A percentile compares a stretch with the other conserved stretches of the same genome.
Conservation (phyloP, 2,797 vertebrate genomes). For the Luscinia megarhynchos region DNA sequence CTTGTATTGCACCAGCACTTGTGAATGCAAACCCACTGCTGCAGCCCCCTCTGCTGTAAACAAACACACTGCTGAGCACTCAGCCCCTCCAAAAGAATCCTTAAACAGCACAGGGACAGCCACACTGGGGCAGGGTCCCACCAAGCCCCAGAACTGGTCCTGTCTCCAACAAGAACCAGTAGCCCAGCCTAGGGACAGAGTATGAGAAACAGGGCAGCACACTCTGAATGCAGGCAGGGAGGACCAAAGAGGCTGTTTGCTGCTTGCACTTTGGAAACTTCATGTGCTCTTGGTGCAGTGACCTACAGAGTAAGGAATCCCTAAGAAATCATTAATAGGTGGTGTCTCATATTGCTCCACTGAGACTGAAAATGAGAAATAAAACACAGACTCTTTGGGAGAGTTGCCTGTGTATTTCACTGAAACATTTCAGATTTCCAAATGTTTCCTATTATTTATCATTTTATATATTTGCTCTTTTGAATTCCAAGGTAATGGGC, state of each 20-base stretch:
- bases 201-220: neutral
- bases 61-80: neutral
- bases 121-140: neutral
- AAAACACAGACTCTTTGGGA: constrained; percentile 41
- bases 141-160: neutral
- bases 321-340: constrained; percentile 62
- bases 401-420: constrained; percentile 32
- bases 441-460: constrained; percentile 64
- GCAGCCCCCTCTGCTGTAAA: neutral
- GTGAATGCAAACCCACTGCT: neutral
- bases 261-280: constrained; percentile 7
- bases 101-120: neutral
- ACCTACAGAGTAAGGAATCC: constrained; percentile 56
- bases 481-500: constrained; percentile 53
- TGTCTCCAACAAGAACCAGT: neutral
- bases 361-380: constrained; percentile 41
- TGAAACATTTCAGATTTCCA: constrained; percentile 48
- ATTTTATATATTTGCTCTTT: constrained; percentile 63
- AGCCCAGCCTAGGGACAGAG: neutral
- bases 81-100: neutral
- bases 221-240: neutral
- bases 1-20: neutral
- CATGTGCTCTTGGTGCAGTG: neutral
- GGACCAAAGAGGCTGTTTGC: neutral
- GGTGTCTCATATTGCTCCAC: constrained; percentile 43